These are phyloP conservation scores for Teinopalpus imperialis DNA, from an alignment of 2,888 invertebrate species.

Conservation along the genomic window DNA sequence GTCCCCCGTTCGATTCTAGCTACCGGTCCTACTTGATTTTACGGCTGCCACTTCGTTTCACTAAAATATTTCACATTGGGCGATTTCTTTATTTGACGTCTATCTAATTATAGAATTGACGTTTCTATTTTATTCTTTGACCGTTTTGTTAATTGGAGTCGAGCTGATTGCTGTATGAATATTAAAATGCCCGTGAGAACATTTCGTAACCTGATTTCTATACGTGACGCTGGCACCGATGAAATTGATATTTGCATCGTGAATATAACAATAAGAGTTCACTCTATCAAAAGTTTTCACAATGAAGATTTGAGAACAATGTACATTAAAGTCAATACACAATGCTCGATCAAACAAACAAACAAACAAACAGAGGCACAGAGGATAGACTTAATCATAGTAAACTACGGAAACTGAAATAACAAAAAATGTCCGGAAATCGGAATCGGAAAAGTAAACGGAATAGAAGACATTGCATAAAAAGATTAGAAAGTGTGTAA, in stretches of 20 bases:
- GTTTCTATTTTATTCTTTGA: neutral
- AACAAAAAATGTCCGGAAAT: slow-evolving; percentile 49
- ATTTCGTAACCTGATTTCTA: no score
- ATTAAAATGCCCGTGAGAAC: no score
- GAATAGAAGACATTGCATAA: slow-evolving; percentile 40
- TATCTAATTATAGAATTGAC: slow-evolving; percentile 13
- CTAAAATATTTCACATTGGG: slow-evolving; percentile 18
- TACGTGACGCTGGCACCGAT: no score
- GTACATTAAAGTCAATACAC: no score
- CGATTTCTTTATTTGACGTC: slow-evolving; percentile 3
- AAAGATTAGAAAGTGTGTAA: slow-evolving; percentile 3
- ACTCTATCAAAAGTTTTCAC: no score
- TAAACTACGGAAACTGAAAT: slow-evolving; percentile 45
- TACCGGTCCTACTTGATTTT: slow-evolving; percentile 37
- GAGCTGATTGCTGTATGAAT: no score
- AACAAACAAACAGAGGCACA: slow-evolving; percentile 40
- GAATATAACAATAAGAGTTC: no score
- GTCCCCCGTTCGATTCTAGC: slow-evolving; percentile 39
- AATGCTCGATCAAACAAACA: slow-evolving; percentile 28
- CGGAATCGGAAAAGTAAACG: slow-evolving; percentile 52
- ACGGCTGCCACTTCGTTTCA: slow-evolving; percentile 21
- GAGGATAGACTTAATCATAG: slow-evolving; percentile 41
- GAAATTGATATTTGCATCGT: no score
- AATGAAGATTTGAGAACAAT: no score
- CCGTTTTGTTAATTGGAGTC: slow-evolving; percentile 2